phyloP scores from a whole-genome alignment of 2,888 invertebrate species.

The Cryptus armator region DNA sequence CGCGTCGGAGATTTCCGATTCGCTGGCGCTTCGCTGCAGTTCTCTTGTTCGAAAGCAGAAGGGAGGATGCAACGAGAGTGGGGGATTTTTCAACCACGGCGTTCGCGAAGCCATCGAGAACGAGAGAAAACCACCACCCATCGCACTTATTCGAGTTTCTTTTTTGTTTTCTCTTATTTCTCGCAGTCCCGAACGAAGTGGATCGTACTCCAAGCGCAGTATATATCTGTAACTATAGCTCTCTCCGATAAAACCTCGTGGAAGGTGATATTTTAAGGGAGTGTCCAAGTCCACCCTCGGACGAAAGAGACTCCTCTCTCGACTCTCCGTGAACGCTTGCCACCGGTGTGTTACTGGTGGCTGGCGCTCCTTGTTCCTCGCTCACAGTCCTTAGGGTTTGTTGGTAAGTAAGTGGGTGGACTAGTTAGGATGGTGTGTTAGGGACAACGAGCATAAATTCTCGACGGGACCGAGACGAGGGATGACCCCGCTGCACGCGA shows the following conservation, averaged over 20 bases:
- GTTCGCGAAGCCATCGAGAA: background rate
- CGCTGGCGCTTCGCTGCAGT: slow-evolving; percentile 61
- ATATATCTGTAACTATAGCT: slow-evolving; percentile 28
- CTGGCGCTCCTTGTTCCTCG: slow-evolving; percentile 57
- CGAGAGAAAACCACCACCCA: slow-evolving; percentile 10
- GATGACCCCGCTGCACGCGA: slow-evolving; percentile 84
- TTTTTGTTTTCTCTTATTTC: slow-evolving; percentile 1
- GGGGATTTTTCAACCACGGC: background rate
- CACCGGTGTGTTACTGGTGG: slow-evolving; percentile 55
- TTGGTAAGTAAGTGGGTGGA: slow-evolving; percentile 84
- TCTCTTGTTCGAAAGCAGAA: slow-evolving; percentile 11
- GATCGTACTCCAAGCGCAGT: slow-evolving; percentile 1
- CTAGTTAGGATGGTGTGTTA: slow-evolving; percentile 82
- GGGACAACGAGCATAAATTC: slow-evolving; percentile 84
- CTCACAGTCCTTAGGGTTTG: slow-evolving; percentile 72
- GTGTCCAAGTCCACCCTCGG: slow-evolving; percentile 71
- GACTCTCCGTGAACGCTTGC: slow-evolving; percentile 52
- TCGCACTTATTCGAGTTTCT: slow-evolving; percentile 8
- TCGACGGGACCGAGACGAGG: slow-evolving; percentile 81
- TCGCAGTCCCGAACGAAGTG: background rate
- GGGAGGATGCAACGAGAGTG: background rate
- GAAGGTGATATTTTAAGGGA: slow-evolving; percentile 83
- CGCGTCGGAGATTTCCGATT: slow-evolving; percentile 69
- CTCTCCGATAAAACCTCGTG: slow-evolving; percentile 74
- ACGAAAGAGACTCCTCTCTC: slow-evolving; percentile 67